Evolutionary conservation across 2,113 vertebrate species (phyloP), one percentile per base, ranked within the genome.

Genomic region (Tiliqua scincoides): DNA sequence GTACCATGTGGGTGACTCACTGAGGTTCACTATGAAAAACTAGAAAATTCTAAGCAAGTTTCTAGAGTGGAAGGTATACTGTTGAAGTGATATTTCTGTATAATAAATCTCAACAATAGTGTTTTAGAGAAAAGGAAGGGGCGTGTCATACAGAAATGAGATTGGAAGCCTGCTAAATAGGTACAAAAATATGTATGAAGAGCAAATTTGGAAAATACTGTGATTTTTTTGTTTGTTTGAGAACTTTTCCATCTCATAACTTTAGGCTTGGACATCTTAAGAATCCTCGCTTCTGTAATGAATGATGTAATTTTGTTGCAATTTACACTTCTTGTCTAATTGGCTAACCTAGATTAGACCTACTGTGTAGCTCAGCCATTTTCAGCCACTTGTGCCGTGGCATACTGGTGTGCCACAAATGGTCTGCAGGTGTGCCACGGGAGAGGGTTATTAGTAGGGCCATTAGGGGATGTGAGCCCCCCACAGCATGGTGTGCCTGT

Each of bases 21-120:
- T 57, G 85, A 85, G 87, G 89, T 93, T 89, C 85, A 87, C 83
- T 86, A 79, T 86, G 85, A 79, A 89, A 89, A 84, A 52, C 73
- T 83, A 54, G 52, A 85, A 83, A 92, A 88, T 75, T 21, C 48
- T 15, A 85, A 84, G 79, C 80, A 91, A 92, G 84, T 94, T 94
- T 91, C 79, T 63, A 87, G 88, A 86, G 63, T 62, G 54, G 74
- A 43, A 65, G 90, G 87, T 37, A 88, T 25, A 1, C 9, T 75
- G 18, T 0, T 0, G 63, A 63, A 85, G 17, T 61, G 15, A 72
- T 40, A 35, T 83, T 18, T 40, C 57, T 61, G 52, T 61, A 43
- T 61, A 72, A 62, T 73, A 74, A 62, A 73, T 72, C 15, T 68
- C 8, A 23, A 15, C 11, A n/a, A 27, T 21, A 61, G 3, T 62